Evolutionary conservation across 2,888 invertebrate genomes (phyloP).

Genomic region (Andrena flavipes): DNA sequence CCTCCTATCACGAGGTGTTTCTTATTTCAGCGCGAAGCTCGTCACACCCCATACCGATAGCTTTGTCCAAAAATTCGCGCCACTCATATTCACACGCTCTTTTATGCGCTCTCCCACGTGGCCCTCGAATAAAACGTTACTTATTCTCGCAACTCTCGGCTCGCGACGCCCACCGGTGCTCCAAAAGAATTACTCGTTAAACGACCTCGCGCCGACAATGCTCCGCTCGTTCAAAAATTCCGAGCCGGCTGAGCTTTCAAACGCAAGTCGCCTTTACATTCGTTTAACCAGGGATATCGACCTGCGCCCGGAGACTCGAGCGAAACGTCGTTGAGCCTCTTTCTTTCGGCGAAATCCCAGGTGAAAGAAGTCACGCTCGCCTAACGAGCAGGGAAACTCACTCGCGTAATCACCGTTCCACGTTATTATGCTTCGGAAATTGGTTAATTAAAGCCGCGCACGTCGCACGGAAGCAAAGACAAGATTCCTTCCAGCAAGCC

Average conservation of each 20-base stretch:
- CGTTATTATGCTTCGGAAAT: slow-evolving; percentile 21
- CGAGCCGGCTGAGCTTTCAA: neutral
- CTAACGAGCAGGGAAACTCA: slow-evolving; percentile 3
- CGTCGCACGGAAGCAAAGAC: slow-evolving; percentile 19
- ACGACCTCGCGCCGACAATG: neutral
- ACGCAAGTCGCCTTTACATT: neutral
- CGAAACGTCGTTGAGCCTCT: neutral
- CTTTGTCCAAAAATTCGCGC: neutral
- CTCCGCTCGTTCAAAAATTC: slow-evolving; percentile 10
- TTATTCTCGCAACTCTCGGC: slow-evolving; percentile 13
- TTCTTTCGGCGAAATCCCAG: neutral
- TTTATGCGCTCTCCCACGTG: neutral
- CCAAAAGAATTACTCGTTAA: slow-evolving; percentile 18
- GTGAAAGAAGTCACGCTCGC: neutral
- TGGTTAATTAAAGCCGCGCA: slow-evolving; percentile 51
- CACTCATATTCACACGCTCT: slow-evolving; percentile 32
- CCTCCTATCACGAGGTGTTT: no score
- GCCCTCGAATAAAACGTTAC: slow-evolving; percentile 21
- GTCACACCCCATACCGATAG: no score
- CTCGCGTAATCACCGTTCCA: slow-evolving; percentile 14
- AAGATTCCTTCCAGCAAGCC: slow-evolving; percentile 14
- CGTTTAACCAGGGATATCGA: neutral
- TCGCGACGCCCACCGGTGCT: slow-evolving; percentile 9
- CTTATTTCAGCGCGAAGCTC: no score
- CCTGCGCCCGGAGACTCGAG: no score